Evolutionary conservation across 2,113 vertebrate species (phyloP), one percentile per base, ranked within the genome.

Genomic region (Pyrgilauda ruficollis): DNA sequence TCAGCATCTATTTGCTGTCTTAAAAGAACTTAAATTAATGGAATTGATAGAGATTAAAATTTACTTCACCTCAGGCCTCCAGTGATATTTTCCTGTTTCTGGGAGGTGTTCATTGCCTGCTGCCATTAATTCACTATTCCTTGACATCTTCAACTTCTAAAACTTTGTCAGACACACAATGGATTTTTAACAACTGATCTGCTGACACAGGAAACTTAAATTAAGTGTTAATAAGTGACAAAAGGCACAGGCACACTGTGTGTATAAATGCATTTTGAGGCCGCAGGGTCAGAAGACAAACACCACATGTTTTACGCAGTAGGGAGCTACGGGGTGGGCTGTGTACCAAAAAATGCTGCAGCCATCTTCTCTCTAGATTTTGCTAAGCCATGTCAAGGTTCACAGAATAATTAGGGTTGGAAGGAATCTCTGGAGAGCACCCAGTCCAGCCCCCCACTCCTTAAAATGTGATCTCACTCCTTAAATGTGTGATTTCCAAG

Each of bases 191-290:
- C 52, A 30, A 24, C 58, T 43, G n/a, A 26, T 87, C 41, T 93
- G 33, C 49, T 92, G 73, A 67, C 44, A 77, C 13, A 41, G 59
- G 76, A 79, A n/a, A 24, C 33, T 74, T 68, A 68, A 83, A 61
- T 95, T 92, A 52, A 90, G 30, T 56, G 78, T 73, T 78, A 88
- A 26, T 68, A 84, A 84, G 46, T 78, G n/a, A 44, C 47, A 81
- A 11, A 74, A 64, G 27, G 13, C 75, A n/a, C 21, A 37, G 44
- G 15, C 61, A 27, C 39, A 4, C 11, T 37, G 7, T 3, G 7
- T 3, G 49, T 90, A 76, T 79, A 16, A 89, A 35, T 47, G 10
- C 11, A 12, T 70, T 79, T 86, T 76, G 80, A 83, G 49, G 59
- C 28, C 30, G 11, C 28, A 31, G 44, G 59, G 44, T 75, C 67